Evolutionary conservation across 1,140 invertebrate genomes (phyloP).

Genomic region (Agrilus planipennis): DNA sequence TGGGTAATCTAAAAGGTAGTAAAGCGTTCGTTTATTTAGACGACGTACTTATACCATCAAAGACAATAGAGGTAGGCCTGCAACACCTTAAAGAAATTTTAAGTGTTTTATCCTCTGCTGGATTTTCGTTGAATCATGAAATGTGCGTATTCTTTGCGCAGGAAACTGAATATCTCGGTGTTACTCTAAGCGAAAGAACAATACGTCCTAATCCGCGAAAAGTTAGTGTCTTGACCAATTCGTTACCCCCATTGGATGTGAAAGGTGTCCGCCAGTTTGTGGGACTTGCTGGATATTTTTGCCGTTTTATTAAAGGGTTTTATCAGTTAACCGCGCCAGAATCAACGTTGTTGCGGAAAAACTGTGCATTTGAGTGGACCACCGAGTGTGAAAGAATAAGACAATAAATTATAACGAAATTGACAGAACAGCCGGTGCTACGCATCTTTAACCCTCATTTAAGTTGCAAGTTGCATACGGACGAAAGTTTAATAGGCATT

Average conservation of each 20-base stretch:
- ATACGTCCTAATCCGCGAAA: conserved; percentile 18
- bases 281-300: conserved; percentile 22
- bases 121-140: conserved; percentile 4
- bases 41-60: conserved; percentile 12
- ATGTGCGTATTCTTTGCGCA: conserved; percentile 8
- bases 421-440: conserved; percentile 26
- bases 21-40: conserved; percentile 13
- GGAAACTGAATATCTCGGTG: conserved; percentile 13
- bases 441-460: conserved; percentile 23
- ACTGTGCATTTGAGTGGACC: conserved; percentile 14
- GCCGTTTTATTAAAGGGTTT: conserved; percentile 25
- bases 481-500: conserved; percentile 24
- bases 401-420: conserved; percentile 12
- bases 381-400: conserved; percentile 22
- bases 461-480: conserved; percentile 26
- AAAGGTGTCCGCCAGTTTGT: conserved; percentile 26
- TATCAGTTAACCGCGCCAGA: conserved; percentile 23
- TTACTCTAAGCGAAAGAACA: conserved; percentile 13
- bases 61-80: conserved; percentile 6
- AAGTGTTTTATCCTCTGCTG: conserved; percentile 1
- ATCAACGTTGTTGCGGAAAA: conserved; percentile 23
- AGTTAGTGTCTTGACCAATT: conserved; percentile 18
- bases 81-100: conserved; percentile 6
- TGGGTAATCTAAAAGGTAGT: conserved; percentile 5
- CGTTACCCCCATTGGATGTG: conserved; percentile 16